phyloP scores from a whole-genome alignment of 2,888 invertebrate genomes.

The Ariolimax columbianus region DNA sequence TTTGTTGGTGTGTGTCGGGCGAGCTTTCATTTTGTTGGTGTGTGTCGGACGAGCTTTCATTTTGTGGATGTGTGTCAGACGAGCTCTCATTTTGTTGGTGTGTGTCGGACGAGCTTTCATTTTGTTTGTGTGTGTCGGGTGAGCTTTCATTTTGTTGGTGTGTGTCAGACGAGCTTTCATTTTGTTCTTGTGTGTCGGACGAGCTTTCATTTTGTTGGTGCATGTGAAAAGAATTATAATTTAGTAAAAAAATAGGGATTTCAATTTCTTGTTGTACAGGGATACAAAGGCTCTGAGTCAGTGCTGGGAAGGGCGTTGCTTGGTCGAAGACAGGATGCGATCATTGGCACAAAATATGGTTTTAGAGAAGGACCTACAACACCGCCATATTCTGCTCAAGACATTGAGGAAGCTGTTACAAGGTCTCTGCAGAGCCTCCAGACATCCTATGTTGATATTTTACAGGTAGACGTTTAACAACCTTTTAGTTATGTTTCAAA shows the following conservation, averaged over 20 bases:
- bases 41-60: too few relatives aligned
- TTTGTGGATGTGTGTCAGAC: too few relatives aligned
- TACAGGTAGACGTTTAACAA: constrained; percentile 67
- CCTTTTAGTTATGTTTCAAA: neutral
- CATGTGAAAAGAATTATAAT: neutral
- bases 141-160: too few relatives aligned
- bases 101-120: too few relatives aligned
- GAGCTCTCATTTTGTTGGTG: too few relatives aligned
- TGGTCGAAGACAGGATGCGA: constrained; percentile 70
- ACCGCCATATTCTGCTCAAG: constrained; percentile 69
- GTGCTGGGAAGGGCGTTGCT: constrained; percentile 71
- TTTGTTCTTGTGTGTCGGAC: too few relatives aligned
- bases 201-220: too few relatives aligned
- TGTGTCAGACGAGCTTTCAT: too few relatives aligned
- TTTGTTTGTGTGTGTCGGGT: too few relatives aligned
- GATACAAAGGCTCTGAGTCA: constrained; percentile 74
- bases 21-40: too few relatives aligned
- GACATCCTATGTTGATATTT: constrained; percentile 74
- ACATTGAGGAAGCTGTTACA: constrained; percentile 72
- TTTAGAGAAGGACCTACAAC: constrained; percentile 67
- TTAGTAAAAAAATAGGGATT: neutral
- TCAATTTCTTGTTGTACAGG: constrained; percentile 60
- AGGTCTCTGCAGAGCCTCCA: constrained; percentile 66
- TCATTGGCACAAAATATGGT: constrained; percentile 75
- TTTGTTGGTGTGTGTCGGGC: too few relatives aligned